Evolutionary conservation across 2,797 vertebrate genomes (phyloP).

Genomic region (Pogonophryne albipinna): DNA sequence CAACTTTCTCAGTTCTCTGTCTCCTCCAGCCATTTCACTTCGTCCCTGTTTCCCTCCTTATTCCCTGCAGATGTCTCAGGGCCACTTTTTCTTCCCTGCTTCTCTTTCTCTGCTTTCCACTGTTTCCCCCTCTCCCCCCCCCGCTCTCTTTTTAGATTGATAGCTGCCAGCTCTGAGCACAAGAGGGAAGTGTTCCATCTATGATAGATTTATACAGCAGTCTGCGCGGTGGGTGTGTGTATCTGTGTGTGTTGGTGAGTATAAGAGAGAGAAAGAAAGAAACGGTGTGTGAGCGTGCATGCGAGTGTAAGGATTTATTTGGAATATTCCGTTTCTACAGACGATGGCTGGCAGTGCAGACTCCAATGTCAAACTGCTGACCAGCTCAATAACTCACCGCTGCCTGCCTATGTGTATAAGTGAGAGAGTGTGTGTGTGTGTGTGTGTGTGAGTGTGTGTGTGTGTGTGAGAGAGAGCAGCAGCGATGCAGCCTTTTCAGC

Average conservation of each 20-base stretch:
- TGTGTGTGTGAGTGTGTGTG: conserved; percentile 8
- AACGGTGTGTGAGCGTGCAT: conserved; percentile 18
- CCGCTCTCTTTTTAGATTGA: conserved; percentile 58
- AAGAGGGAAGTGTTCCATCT: conserved; percentile 69
- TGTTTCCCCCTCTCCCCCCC: conserved; percentile 31
- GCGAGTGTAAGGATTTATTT: conserved; percentile 71
- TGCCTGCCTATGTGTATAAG: neutral
- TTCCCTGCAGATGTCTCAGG: conserved; percentile 50
- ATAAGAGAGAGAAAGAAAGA: neutral
- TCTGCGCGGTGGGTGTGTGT: conserved; percentile 21
- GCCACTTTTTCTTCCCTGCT: conserved; percentile 27
- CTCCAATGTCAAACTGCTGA: conserved; percentile 72
- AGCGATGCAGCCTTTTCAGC: conserved; percentile 14
- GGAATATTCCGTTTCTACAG: conserved; percentile 71
- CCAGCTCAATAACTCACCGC: conserved; percentile 72
- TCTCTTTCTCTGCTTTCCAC: conserved; percentile 38
- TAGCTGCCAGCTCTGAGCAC: conserved; percentile 63
- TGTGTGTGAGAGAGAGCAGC: conserved; percentile 3
- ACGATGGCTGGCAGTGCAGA: conserved; percentile 63
- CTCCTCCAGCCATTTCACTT: conserved; percentile 39
- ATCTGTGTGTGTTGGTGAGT: conserved; percentile 19
- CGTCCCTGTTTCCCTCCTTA: conserved; percentile 17
- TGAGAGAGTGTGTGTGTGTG: neutral
- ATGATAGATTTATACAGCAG: conserved; percentile 60
- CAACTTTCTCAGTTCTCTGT: conserved; percentile 40